Conservation (phyloP, 2,888 invertebrate genomes). For the Cheilosia variabilis region DNA sequence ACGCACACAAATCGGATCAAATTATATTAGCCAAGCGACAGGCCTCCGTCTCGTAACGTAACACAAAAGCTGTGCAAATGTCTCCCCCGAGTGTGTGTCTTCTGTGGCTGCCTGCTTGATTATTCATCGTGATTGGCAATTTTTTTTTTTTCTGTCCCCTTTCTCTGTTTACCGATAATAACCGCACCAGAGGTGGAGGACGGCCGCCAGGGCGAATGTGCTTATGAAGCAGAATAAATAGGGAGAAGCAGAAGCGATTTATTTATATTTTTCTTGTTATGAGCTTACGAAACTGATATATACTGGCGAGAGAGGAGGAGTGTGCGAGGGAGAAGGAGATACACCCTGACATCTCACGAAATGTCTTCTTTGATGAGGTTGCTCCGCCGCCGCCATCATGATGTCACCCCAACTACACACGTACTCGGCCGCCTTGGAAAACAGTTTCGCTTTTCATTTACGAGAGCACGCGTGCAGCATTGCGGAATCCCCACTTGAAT, state of each 20-base stretch:
- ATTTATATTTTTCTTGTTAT: slow-evolving; percentile 16
- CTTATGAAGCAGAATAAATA: slow-evolving; percentile 26
- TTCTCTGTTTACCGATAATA: slow-evolving; percentile 19
- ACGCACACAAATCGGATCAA: slow-evolving; percentile 39
- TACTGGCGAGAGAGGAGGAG: too few species aligned
- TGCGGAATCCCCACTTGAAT: slow-evolving; percentile 46
- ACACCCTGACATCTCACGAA: background rate
- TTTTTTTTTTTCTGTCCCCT: background rate
- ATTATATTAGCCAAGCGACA: slow-evolving; percentile 42
- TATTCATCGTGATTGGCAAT: slow-evolving; percentile 44
- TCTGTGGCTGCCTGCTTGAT: slow-evolving; percentile 26
- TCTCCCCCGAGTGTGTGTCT: background rate
- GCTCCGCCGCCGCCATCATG: background rate
- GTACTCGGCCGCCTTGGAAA: background rate
- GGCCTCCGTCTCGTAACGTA: background rate
- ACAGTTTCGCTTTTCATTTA: slow-evolving; percentile 62
- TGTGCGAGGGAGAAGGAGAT: background rate
- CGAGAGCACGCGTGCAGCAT: slow-evolving; percentile 40
- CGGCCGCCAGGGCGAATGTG: background rate
- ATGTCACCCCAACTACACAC: slow-evolving; percentile 2
- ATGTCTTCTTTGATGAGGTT: slow-evolving; percentile 20
- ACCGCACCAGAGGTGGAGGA: background rate
- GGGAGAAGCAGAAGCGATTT: slow-evolving; percentile 7
- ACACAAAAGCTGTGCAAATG: background rate
- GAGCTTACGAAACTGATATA: background rate